phyloP scores from a whole-genome alignment of 2,113 vertebrate species.

The Empidonax alnorum region DNA sequence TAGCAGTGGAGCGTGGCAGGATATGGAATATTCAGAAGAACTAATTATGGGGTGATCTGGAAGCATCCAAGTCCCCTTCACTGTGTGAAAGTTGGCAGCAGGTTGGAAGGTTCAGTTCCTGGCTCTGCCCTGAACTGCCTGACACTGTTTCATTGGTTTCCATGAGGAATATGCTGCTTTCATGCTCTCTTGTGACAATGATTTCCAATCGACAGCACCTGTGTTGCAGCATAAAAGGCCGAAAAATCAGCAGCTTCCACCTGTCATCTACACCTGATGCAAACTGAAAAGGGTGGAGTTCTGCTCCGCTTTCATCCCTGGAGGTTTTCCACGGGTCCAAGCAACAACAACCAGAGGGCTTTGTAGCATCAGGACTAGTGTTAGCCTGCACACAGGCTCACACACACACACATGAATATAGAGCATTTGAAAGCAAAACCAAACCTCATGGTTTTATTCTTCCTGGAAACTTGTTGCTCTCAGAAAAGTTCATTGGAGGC shows the following conservation, averaged over 20 bases:
- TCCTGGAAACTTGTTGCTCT: not conserved
- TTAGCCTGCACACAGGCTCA: not conserved
- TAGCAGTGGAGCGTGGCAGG: accelerated
- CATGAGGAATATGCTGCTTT: not conserved
- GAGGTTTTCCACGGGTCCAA: accelerated
- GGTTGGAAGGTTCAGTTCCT: not conserved
- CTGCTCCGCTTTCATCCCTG: not conserved
- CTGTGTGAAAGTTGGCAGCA: not conserved
- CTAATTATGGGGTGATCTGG: not conserved
- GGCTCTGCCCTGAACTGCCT: not conserved
- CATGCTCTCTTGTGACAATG: not conserved
- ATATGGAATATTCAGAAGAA: not conserved
- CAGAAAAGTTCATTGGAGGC: not conserved
- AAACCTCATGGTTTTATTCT: not conserved
- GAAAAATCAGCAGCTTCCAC: not conserved
- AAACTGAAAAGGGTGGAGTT: not conserved
- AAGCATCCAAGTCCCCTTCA: not conserved
- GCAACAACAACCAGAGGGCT: not conserved
- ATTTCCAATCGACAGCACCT: not conserved
- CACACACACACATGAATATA: accelerated
- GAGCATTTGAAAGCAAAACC: not conserved
- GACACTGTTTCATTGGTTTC: not conserved
- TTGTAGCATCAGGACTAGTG: not conserved
- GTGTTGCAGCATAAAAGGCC: not conserved
- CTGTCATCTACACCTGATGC: not conserved